Evolutionary conservation across 2,797 vertebrate species (phyloP).

Genomic region (Basileuterus tristriatus): DNA sequence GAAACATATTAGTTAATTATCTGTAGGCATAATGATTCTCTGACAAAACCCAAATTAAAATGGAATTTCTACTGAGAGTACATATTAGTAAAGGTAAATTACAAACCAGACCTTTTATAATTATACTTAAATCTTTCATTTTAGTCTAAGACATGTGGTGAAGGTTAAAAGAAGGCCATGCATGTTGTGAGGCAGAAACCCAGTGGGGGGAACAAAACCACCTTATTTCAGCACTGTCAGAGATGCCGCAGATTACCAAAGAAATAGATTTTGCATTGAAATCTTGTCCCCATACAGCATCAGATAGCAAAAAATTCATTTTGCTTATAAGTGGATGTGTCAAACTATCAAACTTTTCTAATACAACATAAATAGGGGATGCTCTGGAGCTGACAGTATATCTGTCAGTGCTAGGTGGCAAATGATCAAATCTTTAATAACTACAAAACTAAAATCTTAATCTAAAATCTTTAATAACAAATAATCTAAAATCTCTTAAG

Average conservation of each 20-base stretch:
- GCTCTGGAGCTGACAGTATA: background rate
- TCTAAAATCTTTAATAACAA: slow-evolving; percentile 65
- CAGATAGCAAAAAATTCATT: slow-evolving; percentile 46
- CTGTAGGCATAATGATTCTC: slow-evolving; percentile 1
- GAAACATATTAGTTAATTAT: slow-evolving; percentile 49
- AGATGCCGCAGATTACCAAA: background rate
- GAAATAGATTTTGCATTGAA: background rate
- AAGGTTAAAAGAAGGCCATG: slow-evolving; percentile 11
- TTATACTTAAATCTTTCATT: background rate
- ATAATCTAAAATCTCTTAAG: slow-evolving; percentile 33
- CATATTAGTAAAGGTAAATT: background rate
- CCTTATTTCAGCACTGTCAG: background rate
- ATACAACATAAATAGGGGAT: background rate
- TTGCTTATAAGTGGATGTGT: slow-evolving; percentile 4
- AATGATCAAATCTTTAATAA: slow-evolving; percentile 62
- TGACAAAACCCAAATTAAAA: slow-evolving; percentile 31
- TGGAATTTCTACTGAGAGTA: background rate
- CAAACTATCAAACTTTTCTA: slow-evolving; percentile 32
- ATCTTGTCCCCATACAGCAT: background rate
- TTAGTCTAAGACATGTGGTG: background rate
- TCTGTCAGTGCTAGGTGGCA: background rate
- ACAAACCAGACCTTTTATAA: background rate
- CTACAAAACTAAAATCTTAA: slow-evolving; percentile 36
- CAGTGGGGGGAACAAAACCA: background rate
- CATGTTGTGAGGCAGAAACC: background rate